Evolutionary conservation across 2,888 invertebrate genomes (phyloP), one percentile per base, ranked within the genome.

Genomic region (Cerceris rybyensis): DNA sequence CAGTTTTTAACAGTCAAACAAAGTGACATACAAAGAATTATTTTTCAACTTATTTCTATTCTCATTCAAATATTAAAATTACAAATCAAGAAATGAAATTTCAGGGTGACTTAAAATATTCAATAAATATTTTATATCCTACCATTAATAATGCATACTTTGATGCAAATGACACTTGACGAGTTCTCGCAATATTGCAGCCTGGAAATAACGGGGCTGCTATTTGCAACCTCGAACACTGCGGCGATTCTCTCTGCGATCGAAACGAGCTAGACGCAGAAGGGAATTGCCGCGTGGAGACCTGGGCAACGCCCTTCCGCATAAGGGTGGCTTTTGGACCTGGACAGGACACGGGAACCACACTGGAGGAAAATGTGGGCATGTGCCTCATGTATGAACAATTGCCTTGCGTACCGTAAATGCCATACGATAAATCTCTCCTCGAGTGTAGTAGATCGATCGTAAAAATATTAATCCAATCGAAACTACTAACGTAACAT

Each of bases 311-410:
- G 0, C 97, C 97, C 0, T 97, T 97, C 91, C 95, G 95, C 14
- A 95, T 97, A 52, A 95, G 96, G 7, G 94, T 97, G 0, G 96
- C 96, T 88, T 97, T 97, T 90, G 97, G 97, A 0, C 94, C 95
- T 1, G 90, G 93, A n/a, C 95, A 95, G 85, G 94, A 94, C 28
- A 88, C 85, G 42, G 88, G 86, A 14, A 88, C 87, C 54, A 95
- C 94, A 50, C 95, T 96, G 0, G 97, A 97, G 82, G 96, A 97
- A 80, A 97, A 97, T 88, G 94, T 96, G 50, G 97, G 97, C 39
- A 96, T 96, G 93, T 97, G 97, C 87, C 91, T 97, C 61, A 94
- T 93, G 75, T 97, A 96, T 88, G 94, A 94, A 71, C 97, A 97
- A 92, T 91, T 96, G 83, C 94, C 95, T 59, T 97, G 97, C 90